A percentile compares a stretch with the other conserved stretches of the same genome.
Conservation (phyloP, 2,113 vertebrate genomes). For the Mixornis gularis region DNA sequence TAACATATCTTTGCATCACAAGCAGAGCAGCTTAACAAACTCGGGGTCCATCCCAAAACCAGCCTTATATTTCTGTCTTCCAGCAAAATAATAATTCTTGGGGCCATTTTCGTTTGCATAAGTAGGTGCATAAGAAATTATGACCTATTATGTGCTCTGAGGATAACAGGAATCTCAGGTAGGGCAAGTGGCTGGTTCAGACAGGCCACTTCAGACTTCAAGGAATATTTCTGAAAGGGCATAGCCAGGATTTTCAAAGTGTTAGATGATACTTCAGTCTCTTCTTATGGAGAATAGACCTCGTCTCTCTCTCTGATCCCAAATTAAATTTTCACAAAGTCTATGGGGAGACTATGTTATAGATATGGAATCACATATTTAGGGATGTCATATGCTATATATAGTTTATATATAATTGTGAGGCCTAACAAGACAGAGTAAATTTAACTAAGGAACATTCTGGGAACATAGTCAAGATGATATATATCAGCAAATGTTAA, state of each 20-base stretch:
- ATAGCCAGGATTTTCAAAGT: not conserved
- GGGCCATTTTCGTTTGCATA: not conserved
- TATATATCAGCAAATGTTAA: not conserved
- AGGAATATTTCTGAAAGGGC: not conserved
- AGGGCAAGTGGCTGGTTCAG: not conserved
- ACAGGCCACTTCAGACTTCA: not conserved
- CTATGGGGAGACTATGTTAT: not conserved
- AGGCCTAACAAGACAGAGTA: not conserved
- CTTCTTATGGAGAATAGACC: not conserved
- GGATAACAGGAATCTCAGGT: not conserved
- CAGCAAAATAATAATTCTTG: not conserved
- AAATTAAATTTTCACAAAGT: not conserved
- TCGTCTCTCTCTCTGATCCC: not conserved
- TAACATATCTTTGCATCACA: not conserved
- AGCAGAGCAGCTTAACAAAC: not conserved
- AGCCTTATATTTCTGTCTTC: not conserved
- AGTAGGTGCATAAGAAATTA: not conserved
- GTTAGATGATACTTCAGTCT: not conserved
- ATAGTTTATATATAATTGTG: not conserved
- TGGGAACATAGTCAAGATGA: not conserved
- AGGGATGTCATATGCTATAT: not conserved
- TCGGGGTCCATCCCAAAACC: not conserved
- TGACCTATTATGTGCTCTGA: rapidly evolving
- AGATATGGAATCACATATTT: not conserved
- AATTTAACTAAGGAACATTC: not conserved